Evolutionary conservation across 2,888 invertebrate species (phyloP).

Genomic region (Conomelus anceps): DNA sequence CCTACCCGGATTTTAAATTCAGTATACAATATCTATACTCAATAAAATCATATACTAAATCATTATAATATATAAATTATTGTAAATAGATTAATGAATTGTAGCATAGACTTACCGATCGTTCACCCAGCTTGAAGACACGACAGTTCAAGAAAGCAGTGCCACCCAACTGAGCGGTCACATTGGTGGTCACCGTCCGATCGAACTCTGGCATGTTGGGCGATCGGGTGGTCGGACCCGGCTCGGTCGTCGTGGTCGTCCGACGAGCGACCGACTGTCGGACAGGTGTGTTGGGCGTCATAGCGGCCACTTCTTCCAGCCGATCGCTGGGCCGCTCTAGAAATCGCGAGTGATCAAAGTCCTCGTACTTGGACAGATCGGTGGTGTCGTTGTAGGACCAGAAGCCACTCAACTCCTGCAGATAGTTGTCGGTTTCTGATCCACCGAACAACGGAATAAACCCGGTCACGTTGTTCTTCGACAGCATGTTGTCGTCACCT

Average conservation of each 20-base stretch:
- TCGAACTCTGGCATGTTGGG: conserved; percentile 42
- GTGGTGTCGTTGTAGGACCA: conserved; percentile 38
- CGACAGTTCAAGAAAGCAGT: conserved; percentile 74
- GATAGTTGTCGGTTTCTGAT: conserved; percentile 13
- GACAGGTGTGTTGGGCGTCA: not conserved
- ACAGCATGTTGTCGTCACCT: not conserved
- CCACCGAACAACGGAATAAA: not conserved
- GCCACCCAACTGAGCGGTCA: conserved; percentile 67
- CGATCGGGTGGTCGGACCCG: conserved; percentile 17
- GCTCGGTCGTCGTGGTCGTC: not conserved
- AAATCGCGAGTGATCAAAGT: conserved; percentile 38
- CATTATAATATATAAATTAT: too few species aligned
- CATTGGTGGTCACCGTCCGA: conserved; percentile 61
- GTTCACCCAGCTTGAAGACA: conserved; percentile 61
- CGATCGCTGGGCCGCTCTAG: conserved; percentile 28
- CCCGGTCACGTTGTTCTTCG: not conserved
- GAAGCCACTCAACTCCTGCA: conserved; percentile 35
- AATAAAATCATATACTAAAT: too few species aligned
- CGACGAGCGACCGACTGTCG: not conserved
- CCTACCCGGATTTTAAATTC: too few species aligned
- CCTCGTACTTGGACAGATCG: conserved; percentile 37
- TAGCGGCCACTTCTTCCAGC: not conserved
- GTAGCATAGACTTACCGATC: conserved; percentile 50
- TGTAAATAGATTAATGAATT: not conserved
- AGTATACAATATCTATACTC: too few species aligned